phyloP scores from a whole-genome alignment of 2,797 vertebrate species.

The Pipistrellus pipistrellus region DNA sequence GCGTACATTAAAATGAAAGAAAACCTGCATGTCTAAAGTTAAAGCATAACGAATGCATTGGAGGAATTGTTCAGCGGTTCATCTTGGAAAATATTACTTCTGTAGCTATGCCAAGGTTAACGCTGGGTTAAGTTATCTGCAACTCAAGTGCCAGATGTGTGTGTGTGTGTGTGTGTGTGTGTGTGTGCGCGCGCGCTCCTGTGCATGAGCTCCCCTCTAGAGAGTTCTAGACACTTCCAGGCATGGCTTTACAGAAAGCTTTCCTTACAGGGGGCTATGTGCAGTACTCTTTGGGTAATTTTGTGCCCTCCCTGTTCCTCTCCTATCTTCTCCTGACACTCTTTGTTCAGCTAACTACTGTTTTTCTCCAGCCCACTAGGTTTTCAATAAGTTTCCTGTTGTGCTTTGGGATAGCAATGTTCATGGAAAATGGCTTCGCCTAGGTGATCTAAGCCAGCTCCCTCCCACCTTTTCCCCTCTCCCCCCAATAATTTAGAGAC shows the following conservation, averaged over 20 bases:
- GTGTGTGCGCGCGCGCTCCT: too few species aligned
- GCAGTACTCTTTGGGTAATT: conserved; percentile 49
- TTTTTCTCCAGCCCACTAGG: conserved; percentile 65
- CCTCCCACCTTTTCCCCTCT: neutral
- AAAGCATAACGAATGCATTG: conserved; percentile 79
- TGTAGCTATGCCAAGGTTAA: conserved; percentile 80
- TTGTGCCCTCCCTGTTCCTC: neutral
- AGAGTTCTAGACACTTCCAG: conserved; percentile 21
- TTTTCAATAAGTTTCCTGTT: conserved; percentile 70
- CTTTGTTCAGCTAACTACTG: conserved; percentile 46
- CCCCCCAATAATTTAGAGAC: conserved; percentile 61
- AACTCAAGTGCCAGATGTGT: conserved; percentile 63
- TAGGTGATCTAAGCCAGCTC: conserved; percentile 59
- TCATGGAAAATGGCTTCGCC: conserved; percentile 67
- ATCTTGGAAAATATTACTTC: conserved; percentile 83
- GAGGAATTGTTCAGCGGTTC: conserved; percentile 77
- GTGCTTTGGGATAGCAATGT: conserved; percentile 55
- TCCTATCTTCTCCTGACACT: conserved; percentile 48
- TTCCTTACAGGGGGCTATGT: neutral
- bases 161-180: neutral
- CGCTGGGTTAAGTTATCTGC: conserved; percentile 81
- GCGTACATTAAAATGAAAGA: conserved; percentile 41
- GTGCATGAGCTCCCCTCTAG: neutral
- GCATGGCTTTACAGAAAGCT: conserved; percentile 9
- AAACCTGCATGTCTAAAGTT: conserved; percentile 70